These are phyloP conservation scores for Tetramorium bicarinatum DNA, from an alignment of 2,888 invertebrate genomes.

Conservation along the genomic window DNA sequence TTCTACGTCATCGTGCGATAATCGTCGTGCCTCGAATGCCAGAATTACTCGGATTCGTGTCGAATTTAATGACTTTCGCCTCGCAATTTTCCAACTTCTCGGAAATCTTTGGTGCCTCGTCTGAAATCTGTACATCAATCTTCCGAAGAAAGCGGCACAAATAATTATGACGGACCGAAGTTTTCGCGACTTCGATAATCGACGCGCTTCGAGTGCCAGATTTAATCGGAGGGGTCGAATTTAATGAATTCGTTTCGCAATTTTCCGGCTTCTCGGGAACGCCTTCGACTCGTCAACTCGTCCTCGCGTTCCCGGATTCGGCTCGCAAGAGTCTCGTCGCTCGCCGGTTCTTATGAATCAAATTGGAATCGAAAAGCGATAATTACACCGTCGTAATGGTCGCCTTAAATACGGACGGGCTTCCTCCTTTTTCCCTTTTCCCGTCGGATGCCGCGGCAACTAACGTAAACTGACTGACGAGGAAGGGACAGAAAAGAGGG, in stretches of 20 bases:
- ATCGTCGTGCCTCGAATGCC: background rate
- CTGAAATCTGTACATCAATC: constrained; percentile 30
- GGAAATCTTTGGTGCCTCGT: background rate
- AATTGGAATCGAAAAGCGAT: constrained; percentile 83
- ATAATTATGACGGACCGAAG: constrained; percentile 50
- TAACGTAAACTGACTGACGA: constrained; percentile 84
- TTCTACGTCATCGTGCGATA: background rate
- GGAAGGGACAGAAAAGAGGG: constrained; percentile 69
- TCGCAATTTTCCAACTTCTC: constrained; percentile 19
- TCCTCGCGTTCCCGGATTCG: constrained; percentile 29
- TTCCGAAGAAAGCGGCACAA: constrained; percentile 35
- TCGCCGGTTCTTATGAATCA: constrained; percentile 76
- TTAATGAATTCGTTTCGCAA: constrained; percentile 57
- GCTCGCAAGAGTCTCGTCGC: constrained; percentile 43
- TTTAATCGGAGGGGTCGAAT: constrained; percentile 50
- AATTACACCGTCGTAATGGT: constrained; percentile 83
- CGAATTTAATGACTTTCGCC: constrained; percentile 29
- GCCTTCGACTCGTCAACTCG: constrained; percentile 28
- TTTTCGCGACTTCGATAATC: constrained; percentile 50
- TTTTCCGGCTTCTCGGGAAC: constrained; percentile 41
- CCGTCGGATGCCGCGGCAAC: constrained; percentile 66
- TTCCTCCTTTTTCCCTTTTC: constrained; percentile 56
- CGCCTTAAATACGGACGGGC: constrained; percentile 79
- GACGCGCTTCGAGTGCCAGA: constrained; percentile 43
- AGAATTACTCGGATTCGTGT: background rate